Evolutionary conservation across 2,888 invertebrate genomes (phyloP).

Genomic region (Dendrolimus pini): DNA sequence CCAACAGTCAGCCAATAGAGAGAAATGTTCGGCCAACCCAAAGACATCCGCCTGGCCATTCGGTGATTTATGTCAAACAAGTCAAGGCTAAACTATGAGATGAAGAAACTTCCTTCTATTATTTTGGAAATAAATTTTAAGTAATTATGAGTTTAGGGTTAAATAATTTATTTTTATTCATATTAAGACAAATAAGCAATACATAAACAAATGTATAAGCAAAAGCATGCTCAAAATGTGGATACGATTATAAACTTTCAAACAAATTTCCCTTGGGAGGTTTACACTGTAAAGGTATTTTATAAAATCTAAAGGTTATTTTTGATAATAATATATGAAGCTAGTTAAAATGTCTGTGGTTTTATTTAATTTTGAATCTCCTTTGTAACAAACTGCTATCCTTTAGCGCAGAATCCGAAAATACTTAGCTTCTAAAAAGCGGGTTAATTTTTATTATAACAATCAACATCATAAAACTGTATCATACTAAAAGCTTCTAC

Average conservation of each 20-base stretch:
- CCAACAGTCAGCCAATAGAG: conserved; percentile 55
- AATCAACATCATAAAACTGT: too few relatives aligned
- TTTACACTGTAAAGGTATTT: neutral
- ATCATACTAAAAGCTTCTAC: too few relatives aligned
- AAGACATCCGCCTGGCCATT: conserved; percentile 65
- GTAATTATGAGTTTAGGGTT: too few relatives aligned
- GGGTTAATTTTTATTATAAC: too few relatives aligned
- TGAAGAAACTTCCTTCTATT: too few relatives aligned
- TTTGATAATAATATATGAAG: neutral
- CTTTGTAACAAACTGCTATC: neutral
- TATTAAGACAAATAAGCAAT: too few relatives aligned
- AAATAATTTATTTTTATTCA: too few relatives aligned
- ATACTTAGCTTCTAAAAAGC: too few relatives aligned
- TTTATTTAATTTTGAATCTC: neutral
- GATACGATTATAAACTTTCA: neutral
- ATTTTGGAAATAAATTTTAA: too few relatives aligned
- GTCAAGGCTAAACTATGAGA: conserved; percentile 55
- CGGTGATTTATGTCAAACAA: conserved; percentile 67
- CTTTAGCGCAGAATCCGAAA: neutral
- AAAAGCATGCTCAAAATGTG: too few relatives aligned
- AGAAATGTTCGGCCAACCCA: conserved; percentile 68
- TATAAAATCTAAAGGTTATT: neutral
- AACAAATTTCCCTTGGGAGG: neutral
- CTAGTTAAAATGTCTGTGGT: neutral
- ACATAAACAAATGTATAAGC: too few relatives aligned